A percentile compares a stretch with the other conserved stretches of the same genome.
phyloP scores from a whole-genome alignment of 2,888 invertebrate species.

The Tenodera sinensis region DNA sequence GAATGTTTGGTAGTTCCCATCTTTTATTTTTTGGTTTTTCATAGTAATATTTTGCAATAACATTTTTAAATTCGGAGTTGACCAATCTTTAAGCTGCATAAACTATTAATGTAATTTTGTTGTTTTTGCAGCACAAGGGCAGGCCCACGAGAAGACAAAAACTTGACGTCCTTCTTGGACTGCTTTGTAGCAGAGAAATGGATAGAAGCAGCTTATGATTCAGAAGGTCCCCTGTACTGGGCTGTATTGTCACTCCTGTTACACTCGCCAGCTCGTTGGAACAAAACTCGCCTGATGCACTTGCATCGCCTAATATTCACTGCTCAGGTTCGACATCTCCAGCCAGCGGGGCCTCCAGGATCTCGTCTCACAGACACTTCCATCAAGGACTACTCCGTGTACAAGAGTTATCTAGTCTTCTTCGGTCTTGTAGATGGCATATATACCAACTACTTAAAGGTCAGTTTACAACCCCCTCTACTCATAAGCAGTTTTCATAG shows the following conservation, averaged over 20 bases:
- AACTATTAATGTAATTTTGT: too few relatives aligned
- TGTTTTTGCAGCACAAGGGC: constrained; percentile 59
- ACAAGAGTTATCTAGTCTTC: constrained; percentile 82
- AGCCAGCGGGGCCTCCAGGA: constrained; percentile 58
- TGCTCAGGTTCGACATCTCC: constrained; percentile 69
- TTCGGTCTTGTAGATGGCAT: constrained; percentile 82
- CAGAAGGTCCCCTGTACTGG: constrained; percentile 91
- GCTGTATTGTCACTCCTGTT: constrained; percentile 75
- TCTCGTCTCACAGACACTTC: constrained; percentile 52
- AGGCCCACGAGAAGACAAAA: constrained; percentile 72
- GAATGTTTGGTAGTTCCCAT: too few relatives aligned
- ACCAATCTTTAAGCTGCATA: too few relatives aligned
- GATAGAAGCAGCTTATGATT: constrained; percentile 82
- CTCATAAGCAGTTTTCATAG: too few relatives aligned
- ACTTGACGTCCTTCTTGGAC: constrained; percentile 68
- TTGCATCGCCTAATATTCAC: constrained; percentile 71
- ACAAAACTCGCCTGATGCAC: constrained; percentile 63
- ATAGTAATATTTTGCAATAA: too few relatives aligned
- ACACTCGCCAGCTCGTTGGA: constrained; percentile 75
- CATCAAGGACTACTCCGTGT: constrained; percentile 69
- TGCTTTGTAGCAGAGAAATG: constrained; percentile 58
- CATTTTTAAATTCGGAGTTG: too few relatives aligned
- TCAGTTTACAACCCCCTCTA: constrained; percentile 41
- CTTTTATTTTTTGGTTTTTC: too few relatives aligned
- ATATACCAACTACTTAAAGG: constrained; percentile 83